phyloP scores from a whole-genome alignment of 2,888 invertebrate genomes.

The Malachius bipustulatus region DNA sequence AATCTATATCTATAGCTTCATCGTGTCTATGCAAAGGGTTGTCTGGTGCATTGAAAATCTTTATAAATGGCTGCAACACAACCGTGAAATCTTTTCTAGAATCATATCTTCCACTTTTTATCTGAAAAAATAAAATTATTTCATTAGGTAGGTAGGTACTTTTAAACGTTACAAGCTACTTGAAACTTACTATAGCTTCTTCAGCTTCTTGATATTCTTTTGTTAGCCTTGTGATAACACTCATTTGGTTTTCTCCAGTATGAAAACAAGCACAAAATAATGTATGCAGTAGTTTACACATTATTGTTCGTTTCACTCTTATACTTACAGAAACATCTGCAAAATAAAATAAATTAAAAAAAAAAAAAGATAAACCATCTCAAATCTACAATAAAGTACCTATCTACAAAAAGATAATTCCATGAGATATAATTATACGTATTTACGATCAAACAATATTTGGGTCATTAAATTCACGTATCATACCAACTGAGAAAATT shows the following conservation, averaged over 20 bases:
- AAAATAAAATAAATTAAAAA: too few species aligned
- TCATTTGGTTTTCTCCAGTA: conserved; percentile 43
- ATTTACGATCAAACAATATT: too few species aligned
- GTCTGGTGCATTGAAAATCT: conserved; percentile 51
- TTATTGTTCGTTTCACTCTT: conserved; percentile 47
- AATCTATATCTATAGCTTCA: conserved; percentile 54
- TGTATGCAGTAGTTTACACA: conserved; percentile 60
- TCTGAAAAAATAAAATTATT: conserved; percentile 32
- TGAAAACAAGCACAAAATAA: conserved; percentile 61
- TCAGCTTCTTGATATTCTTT: conserved; percentile 55
- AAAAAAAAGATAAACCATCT: too few species aligned
- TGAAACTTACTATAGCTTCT: conserved; percentile 44
- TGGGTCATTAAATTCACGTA: too few species aligned
- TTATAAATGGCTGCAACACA: conserved; percentile 60
- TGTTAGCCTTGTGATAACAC: conserved; percentile 47
- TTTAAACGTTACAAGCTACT: too few species aligned
- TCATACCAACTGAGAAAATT: too few species aligned
- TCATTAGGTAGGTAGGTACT: neutral
- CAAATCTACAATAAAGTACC: too few species aligned
- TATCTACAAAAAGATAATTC: too few species aligned
- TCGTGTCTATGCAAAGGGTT: conserved; percentile 33
- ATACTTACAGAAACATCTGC: conserved; percentile 61
- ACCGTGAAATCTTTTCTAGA: conserved; percentile 57
- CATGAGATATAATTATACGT: too few species aligned
- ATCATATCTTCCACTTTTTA: conserved; percentile 53